Conservation (phyloP, 2,797 vertebrate species). For the Pteropus rufus region DNA sequence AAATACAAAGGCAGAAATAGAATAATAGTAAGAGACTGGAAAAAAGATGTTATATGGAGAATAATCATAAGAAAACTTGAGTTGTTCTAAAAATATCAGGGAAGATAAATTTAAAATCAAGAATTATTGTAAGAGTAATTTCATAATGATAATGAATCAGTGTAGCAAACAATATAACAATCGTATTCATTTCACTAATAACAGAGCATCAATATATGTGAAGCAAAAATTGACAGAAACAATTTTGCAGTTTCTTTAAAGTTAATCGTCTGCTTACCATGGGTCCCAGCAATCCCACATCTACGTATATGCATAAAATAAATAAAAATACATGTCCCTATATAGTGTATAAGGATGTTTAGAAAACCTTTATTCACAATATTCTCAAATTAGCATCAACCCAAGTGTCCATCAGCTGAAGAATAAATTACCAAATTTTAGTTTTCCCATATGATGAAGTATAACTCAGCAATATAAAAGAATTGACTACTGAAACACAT, state of each 20-base stretch:
- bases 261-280: neutral
- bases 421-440: neutral
- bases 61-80: neutral
- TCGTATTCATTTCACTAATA: neutral
- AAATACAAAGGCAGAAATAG: neutral
- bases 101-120: neutral
- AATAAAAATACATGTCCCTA: neutral
- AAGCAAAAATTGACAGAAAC: neutral
- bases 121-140: neutral
- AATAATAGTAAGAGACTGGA: neutral
- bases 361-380: neutral
- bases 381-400: neutral
- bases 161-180: neutral
- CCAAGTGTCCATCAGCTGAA: neutral
- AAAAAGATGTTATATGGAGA: neutral
- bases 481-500: neutral
- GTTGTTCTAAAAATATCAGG: neutral
- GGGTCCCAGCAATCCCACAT: neutral
- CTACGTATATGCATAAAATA: neutral
- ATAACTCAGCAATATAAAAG: neutral
- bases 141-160: neutral
- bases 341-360: neutral
- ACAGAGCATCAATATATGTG: neutral
- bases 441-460: neutral
- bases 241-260: neutral